Evolutionary conservation across 2,888 invertebrate species (phyloP).

Genomic region (Papilio gigon): DNA sequence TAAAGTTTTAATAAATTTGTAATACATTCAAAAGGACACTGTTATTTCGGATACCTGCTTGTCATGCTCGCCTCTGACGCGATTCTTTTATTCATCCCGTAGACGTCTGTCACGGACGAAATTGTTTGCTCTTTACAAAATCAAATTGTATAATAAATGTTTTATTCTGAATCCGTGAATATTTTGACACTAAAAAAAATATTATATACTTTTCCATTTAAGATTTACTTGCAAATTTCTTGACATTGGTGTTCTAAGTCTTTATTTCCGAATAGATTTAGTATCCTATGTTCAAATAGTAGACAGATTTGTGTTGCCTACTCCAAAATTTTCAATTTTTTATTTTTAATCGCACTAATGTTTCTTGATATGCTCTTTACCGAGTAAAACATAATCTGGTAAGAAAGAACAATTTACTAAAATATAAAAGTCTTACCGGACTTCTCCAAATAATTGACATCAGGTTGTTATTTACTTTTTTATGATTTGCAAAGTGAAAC

Average conservation of each 20-base stretch:
- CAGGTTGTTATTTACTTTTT: slow-evolving; percentile 40
- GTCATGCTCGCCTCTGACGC: slow-evolving; percentile 52
- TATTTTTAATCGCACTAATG: no score
- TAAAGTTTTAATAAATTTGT: slow-evolving; percentile 61
- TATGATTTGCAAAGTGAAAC: slow-evolving; percentile 41
- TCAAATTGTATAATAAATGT: slow-evolving; percentile 49
- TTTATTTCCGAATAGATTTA: background rate
- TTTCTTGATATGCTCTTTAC: background rate
- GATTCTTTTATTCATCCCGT: slow-evolving; percentile 42
- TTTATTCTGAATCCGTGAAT: slow-evolving; percentile 43
- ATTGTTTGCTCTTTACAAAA: slow-evolving; percentile 35
- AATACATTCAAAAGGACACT: slow-evolving; percentile 57
- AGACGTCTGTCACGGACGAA: slow-evolving; percentile 37
- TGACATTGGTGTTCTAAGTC: background rate
- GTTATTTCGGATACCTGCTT: slow-evolving; percentile 57
- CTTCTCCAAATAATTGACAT: slow-evolving; percentile 13
- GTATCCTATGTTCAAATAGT: no score
- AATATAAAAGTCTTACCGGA: background rate
- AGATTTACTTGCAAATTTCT: background rate
- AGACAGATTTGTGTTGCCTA: no score
- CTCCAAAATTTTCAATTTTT: no score
- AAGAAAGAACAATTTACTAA: background rate
- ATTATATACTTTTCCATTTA: background rate
- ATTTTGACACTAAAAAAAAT: background rate
- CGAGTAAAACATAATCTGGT: background rate